Evolutionary conservation across 2,113 vertebrate species (phyloP), one percentile per base, ranked within the genome.

Genomic region (Rallus limicola): DNA sequence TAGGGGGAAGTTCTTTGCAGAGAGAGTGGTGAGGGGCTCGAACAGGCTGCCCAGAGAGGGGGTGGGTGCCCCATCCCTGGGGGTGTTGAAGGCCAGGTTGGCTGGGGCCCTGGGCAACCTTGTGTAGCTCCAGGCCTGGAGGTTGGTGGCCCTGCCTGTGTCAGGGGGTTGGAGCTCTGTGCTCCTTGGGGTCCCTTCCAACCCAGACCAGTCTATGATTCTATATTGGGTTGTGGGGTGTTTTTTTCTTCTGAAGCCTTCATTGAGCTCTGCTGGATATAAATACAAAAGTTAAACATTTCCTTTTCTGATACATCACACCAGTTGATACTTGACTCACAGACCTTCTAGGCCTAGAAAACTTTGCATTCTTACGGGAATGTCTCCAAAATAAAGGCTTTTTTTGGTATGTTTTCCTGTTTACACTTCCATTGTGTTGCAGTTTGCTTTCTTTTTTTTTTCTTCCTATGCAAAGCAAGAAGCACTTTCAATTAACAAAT

Each of bases 401-500:
- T 84, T 94, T 89, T 29, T 23, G 21, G 23, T 79, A 29, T 40
- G 26, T 77, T 94, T 94, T 92, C 91, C 81, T 92, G 89, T 84
- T 95, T 92, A 91, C 14, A 19, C 56, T 91, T 82, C 76, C 64
- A 89, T 72, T 62, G 29, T 76, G 29, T 65, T 78, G 33, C 74
- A 85, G 29, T 72, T 64, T 42, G 46, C 14, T 1, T 60, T 72
- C 14, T 1, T 77, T 80, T 74, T 80, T 71, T 46, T 46, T 55
- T 12, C 26, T 46, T 15, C 52, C 25, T 15, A 53, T 56, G 53
- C 23, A 87, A 62, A 81, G 63, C 28, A 94, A 91, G 75, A 86
- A 77, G 16, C 9, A 68, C 72, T 90, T 93, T 92, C 50, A 88
- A 65, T 88, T 95, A 88, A 95, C 16, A 82, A 95, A 62, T 76